Base-by-base conservation (phyloP, 2,113 vertebrate species). In the Larimichthys polyactis region DNA sequence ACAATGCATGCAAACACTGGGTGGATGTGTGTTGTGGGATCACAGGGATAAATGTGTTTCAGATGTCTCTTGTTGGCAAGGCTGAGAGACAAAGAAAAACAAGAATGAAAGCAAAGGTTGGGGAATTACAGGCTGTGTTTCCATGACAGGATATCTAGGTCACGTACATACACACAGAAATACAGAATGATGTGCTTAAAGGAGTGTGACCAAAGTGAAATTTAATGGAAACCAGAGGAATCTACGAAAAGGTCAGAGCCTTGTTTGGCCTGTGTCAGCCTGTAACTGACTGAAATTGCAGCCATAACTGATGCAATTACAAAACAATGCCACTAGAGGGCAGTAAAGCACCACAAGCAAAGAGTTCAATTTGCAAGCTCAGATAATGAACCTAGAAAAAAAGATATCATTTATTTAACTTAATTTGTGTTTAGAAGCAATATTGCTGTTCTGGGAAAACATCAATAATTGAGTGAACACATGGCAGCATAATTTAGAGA, bases 321-420 rank as follows among this genome's bases (percentile, higher is more conserved):
- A 3, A 1, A 1, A 2, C 5, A 3, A 0, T 0, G 0, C 86
- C 92, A 91, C 69, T 59, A 88, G 90, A 14, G 60, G 66, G 84
- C 89, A 87, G 84, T 80, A 48, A 29, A 65, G 77, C 36, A 69
- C 64, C 70, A 51, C 2, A 4, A 74, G 57, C 20, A 73, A 59
- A 71, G 64, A 51, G 24, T 1, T 36, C 16, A 3, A 19, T 36
- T 0, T 27, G 27, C 16, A 12, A 43, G 9, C 24, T 54, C 44
- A 59, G 19, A 51, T 6, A 17, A 24, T 64, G 19, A 60, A 51
- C 55, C 1, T 24, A 24, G 24, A 24, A 24, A 24, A n/a, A 24
- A 24, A 24, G 24, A 24, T 24, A 24, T 24, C 24, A 24, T 40
- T 40, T 40, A 40, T 40, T 40, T 8, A 40, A 8, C 20, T 4